Base-by-base conservation (phyloP, 2,113 vertebrate genomes). In the Coreoperca whiteheadi region DNA sequence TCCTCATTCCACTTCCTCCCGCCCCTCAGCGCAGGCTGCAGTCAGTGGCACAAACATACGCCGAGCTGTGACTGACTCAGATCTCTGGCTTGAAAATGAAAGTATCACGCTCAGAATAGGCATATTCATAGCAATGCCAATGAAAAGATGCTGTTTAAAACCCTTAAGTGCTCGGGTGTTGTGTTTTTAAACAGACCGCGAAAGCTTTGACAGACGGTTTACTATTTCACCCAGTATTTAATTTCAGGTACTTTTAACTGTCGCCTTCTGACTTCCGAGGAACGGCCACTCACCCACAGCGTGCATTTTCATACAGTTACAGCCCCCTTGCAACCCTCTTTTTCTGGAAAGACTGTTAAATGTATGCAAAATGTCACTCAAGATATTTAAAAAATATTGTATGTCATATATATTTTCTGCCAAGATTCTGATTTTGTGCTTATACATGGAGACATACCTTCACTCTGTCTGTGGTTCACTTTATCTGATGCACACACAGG, bases 161-260 rank as follows among this genome's bases (percentile, higher is more conserved):
- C 82, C 89, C 83, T 84, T 93, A 94, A 95, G 94, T 95, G 95
- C 93, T 88, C 63, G 67, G 71, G 85, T 95, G 95, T 95, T 96
- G 88, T 94, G 90, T 93, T 95, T 94, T 95, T 92, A 95, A 95
- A 95, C 93, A 93, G 93, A 94, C 91, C 91, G 81, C 90, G 78
- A 84, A 94, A 88, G 91, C 88, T 94, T 93, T 93, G 92, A 94
- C 94, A 93, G 92, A 94, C 51, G 89, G 91, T 91, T 93, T 95
- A 91, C 89, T 82, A 86, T 96, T 92, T 92, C 91, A 90, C 89
- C 90, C 89, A 32, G 85, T 85, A 90, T 94, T 93, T 95, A 67
- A 91, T 92, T 95, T 94, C 92, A 92, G 87, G 85, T 83, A 77
- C 83, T 93, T 89, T 92, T 85, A 92, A 84, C 88, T 87, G 82